Evolutionary conservation across 2,888 invertebrate genomes (phyloP), one percentile per base, ranked within the genome.

Genomic region (Cantharis rustica): DNA sequence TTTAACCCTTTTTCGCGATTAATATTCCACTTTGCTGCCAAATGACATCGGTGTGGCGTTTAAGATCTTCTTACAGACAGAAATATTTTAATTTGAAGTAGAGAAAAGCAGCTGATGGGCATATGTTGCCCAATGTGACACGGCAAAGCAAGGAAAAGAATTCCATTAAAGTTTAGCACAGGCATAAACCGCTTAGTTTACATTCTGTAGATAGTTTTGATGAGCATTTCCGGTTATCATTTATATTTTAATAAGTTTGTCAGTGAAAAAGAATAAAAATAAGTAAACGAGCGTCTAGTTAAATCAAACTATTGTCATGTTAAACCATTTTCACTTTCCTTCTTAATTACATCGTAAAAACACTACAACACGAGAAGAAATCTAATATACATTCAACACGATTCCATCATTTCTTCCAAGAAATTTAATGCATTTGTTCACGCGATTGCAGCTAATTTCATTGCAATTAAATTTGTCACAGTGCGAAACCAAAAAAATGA

Each of bases 161-260:
- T 79, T 78, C 81, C 81, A 82, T 82, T 82, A 82, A 82, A 80
- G 80, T 82, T 82, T 81, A 82, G 82, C 81, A 79, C 82, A 76
- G 79, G 79, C 80, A 80, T 82, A 82, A 84, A 83, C 82, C 81
- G 82, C 83, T 82, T 83, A 83, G 82, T 83, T 82, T 80, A 82
- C 81, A 82, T 79, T 75, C 78, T 78, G 80, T 79, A 80, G 84
- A 83, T 83, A 83, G 83, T 82, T 82, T 81, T 80, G 81, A 79
- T 72, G 79, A 78, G 76, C 75, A 82, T 81, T 84, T 84, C 83
- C 84, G 82, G 83, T 83, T 83, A 83, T 84, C 83, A 82, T 83
- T 83, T 83, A 83, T 81, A 79, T 79, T 78, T 80, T 77, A 77
- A 77, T 77, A 77, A 77, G 72, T 31, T 70, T 47, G 69, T 61